A percentile compares a stretch with the other conserved stretches of the same genome.
Evolutionary conservation across 2,797 vertebrate species (phyloP).

Genomic region (Rhinogobio ventralis): DNA sequence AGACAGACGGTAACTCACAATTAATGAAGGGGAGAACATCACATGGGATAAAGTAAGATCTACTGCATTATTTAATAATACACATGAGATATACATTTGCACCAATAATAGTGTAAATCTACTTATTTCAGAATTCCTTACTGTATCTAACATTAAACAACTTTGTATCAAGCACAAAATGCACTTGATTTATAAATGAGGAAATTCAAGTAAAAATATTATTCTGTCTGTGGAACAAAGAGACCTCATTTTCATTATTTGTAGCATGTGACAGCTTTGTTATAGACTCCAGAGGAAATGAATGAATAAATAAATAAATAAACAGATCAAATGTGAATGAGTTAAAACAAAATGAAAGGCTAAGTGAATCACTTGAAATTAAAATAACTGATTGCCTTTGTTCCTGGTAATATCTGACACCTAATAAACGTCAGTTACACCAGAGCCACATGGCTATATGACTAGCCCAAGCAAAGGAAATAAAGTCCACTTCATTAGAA

Average conservation of each 20-base stretch:
- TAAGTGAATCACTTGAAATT: slow-evolving; percentile 53
- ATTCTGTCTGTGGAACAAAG: slow-evolving; percentile 49
- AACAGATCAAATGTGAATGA: slow-evolving; percentile 20
- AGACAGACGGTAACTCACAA: slow-evolving; percentile 32
- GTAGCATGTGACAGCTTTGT: slow-evolving; percentile 54
- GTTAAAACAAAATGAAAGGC: slow-evolving; percentile 46
- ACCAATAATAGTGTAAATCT: slow-evolving; percentile 1
- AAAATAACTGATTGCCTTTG: slow-evolving; percentile 62
- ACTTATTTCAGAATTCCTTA: slow-evolving; percentile 40
- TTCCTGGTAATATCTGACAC: slow-evolving; percentile 42
- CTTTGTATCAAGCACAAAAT: slow-evolving; percentile 40
- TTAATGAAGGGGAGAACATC: slow-evolving; percentile 32
- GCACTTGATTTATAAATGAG: slow-evolving; percentile 40
- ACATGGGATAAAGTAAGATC: slow-evolving; percentile 35
- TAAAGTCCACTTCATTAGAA: slow-evolving; percentile 75
- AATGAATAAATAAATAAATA: slow-evolving; percentile 47
- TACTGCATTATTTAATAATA: not conserved
- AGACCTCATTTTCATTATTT: slow-evolving; percentile 61
- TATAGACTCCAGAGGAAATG: slow-evolving; percentile 48
- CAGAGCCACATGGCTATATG: slow-evolving; percentile 59
- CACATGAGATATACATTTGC: not conserved
- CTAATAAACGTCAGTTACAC: slow-evolving; percentile 59
- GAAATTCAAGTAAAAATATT: slow-evolving; percentile 46
- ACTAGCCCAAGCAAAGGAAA: slow-evolving; percentile 67
- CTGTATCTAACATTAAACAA: slow-evolving; percentile 36